phyloP scores from a whole-genome alignment of 2,797 vertebrate genomes.

The Acipenser transmontanus region DNA sequence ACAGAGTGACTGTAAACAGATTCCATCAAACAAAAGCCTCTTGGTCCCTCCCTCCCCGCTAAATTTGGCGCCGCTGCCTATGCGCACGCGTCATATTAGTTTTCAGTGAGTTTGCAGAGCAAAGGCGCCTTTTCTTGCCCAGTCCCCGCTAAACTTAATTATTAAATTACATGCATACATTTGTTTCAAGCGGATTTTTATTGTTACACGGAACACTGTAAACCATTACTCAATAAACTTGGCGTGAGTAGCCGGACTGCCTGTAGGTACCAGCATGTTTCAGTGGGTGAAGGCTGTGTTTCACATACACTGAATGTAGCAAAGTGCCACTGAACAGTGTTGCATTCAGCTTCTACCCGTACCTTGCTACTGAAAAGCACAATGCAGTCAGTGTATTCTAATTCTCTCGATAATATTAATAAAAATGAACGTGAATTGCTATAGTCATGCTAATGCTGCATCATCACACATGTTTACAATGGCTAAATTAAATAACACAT shows the following conservation, averaged over 20 bases:
- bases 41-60: slow-evolving; percentile 73
- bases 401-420: too few relatives aligned
- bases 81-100: slow-evolving; percentile 63
- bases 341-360: too few relatives aligned
- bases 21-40: slow-evolving; percentile 71
- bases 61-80: slow-evolving; percentile 77
- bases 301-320: too few relatives aligned
- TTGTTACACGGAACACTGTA: slow-evolving; percentile 28
- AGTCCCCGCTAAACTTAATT: slow-evolving; percentile 46
- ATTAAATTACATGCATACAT: slow-evolving; percentile 21
- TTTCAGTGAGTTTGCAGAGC: slow-evolving; percentile 4
- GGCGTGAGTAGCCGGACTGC: slow-evolving; percentile 21
- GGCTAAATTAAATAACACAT: too few relatives aligned
- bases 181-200: slow-evolving; percentile 21
- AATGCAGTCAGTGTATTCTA: too few relatives aligned
- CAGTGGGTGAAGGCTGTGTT: too few relatives aligned
- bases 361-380: too few relatives aligned
- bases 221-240: slow-evolving; percentile 36
- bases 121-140: slow-evolving; percentile 48
- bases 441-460: too few relatives aligned
- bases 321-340: too few relatives aligned
- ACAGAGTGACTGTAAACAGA: slow-evolving; percentile 63
- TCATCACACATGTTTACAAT: too few relatives aligned
- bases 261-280: slow-evolving; percentile 22
- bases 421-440: too few relatives aligned